These are phyloP conservation scores for Sphaerophoria rueppellii DNA, from an alignment of 2,888 invertebrate species.

Conservation along the genomic window DNA sequence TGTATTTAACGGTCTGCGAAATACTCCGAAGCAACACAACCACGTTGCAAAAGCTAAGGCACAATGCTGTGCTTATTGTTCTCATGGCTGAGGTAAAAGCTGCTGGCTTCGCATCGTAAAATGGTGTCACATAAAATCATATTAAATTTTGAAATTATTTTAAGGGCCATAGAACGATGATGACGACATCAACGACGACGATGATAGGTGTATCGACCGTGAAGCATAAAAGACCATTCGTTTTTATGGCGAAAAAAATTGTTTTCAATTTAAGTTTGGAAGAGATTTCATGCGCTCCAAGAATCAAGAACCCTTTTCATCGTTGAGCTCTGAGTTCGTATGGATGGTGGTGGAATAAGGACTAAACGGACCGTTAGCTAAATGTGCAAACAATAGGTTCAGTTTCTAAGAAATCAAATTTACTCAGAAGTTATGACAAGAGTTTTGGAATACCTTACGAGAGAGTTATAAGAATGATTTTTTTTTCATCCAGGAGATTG, in stretches of 20 bases:
- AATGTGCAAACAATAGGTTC: no score
- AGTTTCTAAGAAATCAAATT: no score
- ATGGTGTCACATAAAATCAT: slow-evolving; percentile 60
- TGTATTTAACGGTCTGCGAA: slow-evolving; percentile 34
- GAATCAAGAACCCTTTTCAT: no score
- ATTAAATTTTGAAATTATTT: slow-evolving; percentile 40
- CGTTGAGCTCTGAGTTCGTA: no score
- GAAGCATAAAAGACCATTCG: background rate
- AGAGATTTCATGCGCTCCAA: no score
- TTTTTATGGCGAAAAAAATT: background rate
- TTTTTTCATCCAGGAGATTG: no score
- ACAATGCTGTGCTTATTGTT: slow-evolving; percentile 29
- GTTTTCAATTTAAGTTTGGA: background rate
- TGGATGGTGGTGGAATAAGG: no score
- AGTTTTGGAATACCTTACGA: no score
- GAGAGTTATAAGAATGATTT: no score
- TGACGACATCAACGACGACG: background rate
- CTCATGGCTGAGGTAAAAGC: slow-evolving; percentile 5
- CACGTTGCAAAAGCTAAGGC: background rate
- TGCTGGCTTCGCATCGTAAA: background rate
- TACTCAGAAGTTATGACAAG: no score
- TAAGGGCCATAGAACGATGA: background rate
- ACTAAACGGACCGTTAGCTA: no score
- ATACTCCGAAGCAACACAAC: slow-evolving; percentile 12
- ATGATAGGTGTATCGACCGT: no score